Base-by-base conservation (phyloP, 2,113 vertebrate genomes). In the Daboia siamensis region DNA sequence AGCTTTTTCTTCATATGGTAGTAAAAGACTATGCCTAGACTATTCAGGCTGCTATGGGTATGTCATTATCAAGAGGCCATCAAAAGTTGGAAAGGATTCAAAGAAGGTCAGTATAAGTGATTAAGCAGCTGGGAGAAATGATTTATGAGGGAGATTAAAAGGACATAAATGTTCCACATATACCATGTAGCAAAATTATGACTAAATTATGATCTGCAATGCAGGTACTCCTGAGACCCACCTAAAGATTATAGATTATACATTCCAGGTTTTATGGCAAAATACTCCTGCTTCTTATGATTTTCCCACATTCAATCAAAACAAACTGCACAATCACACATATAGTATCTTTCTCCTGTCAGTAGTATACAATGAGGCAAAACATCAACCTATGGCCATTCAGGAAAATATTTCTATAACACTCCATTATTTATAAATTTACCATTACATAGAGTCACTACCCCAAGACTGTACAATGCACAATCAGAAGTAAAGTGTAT, bases 81-180 rank as follows among this genome's bases (percentile, higher is more conserved):
- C 92, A 93, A 90, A 92, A 93, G 59, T 64, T 93, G 90, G 88
- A 92, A 69, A 29, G 44, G 39, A 92, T 93, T 93, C 93, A 92
- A 90, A 93, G 88, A 46, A 90, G 80, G 80, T 52, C 80, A 93
- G 91, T 93, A 69, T 86, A 93, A 93, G 91, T 93, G 90, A 93
- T 93, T 93, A 92, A 92, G 57, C 90, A 92, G 48, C 80, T 92
- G 88, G 90, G 39, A 90, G 74, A 69, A 90, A 86, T 92, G 88
- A 93, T 91, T 93, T 93, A 93, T 90, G 90, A 90, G 51, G 57
- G 21, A 93, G 90, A 93, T 93, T 90, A 90, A 90, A 90, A 92
- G 90, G 88, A 90, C 87, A 91, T 93, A 89, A 92, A 90, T 57
- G 33, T 80, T 90, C 90, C 51, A 93, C 17, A 86, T 93, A 93